phyloP scores from a whole-genome alignment of 2,797 vertebrate genomes.

The Sebastes hubbsi region DNA sequence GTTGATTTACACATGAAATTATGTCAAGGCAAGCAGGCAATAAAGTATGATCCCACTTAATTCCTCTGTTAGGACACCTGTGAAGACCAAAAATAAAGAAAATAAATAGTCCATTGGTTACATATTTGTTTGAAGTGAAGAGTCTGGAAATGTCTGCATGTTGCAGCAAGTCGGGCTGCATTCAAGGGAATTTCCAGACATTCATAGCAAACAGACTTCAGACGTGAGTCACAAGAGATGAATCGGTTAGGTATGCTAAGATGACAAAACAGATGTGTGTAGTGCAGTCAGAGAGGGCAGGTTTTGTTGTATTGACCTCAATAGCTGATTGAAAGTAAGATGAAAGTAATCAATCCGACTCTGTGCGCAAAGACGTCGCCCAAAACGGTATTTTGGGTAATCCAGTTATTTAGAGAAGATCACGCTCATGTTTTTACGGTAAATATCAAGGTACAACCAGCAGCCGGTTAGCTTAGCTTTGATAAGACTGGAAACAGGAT shows the following conservation, averaged over 20 bases:
- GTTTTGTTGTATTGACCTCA: neutral
- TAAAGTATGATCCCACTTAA: neutral
- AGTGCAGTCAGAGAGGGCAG: neutral
- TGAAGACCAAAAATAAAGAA: neutral
- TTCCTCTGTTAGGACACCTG: slow-evolving; percentile 17
- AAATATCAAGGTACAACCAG: neutral
- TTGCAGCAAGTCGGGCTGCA: slow-evolving; percentile 40
- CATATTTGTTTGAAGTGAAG: slow-evolving; percentile 12
- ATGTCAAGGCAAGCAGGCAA: neutral
- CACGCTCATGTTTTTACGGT: neutral
- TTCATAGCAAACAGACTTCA: slow-evolving; percentile 63
- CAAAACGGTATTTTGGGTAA: neutral
- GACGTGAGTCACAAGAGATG: slow-evolving; percentile 63
- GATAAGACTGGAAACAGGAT: neutral
- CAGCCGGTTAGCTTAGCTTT: neutral
- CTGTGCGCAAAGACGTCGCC: neutral
- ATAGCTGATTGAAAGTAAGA: neutral
- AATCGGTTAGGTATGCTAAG: slow-evolving; percentile 32
- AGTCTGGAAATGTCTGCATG: slow-evolving; percentile 40
- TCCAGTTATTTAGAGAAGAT: neutral
- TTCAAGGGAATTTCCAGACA: slow-evolving; percentile 70
- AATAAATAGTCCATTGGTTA: neutral
- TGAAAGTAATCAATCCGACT: neutral
- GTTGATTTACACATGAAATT: slow-evolving; percentile 13
- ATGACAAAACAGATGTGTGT: slow-evolving; percentile 58